Base-by-base conservation (phyloP, 2,888 invertebrate species). In the Plagodis pulveraria region DNA sequence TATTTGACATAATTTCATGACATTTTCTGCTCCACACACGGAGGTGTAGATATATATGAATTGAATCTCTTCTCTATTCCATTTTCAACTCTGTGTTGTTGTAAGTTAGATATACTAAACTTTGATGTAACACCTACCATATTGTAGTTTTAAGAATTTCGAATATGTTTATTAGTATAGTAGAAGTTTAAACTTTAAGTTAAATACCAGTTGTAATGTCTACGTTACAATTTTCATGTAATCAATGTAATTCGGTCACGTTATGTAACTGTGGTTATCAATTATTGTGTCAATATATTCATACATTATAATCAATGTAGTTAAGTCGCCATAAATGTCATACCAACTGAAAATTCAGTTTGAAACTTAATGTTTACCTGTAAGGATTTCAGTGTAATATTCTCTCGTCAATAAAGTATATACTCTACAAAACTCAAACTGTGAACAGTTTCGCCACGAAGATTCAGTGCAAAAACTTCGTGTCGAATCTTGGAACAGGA, bases 401-500 rank as follows among this genome's bases (percentile, higher is more conserved):
- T 87, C 84, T 88, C 80, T 88, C 84, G 78, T 80, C 79, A 91
- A 83, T 90, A 90, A 90, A 90, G 77, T 84, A 83, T 86, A 83
- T 89, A 86, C 61, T 72, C 80, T 78, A 81, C 66, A 45, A 70
- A 56, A 69, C 8, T 36, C 7, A 49, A 45, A 33, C 52, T 61
- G 56, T 36, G 43, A 44, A 12, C 45, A 33, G 45, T 0, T 44
- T 44, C 56, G 41, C 10, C 9, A 11, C 22, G 49, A 52, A 32
- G 56, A 22, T 4, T 10, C 2, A 7, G 22, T 22, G 22, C 22
- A 22, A 22, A 12, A 32, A 41, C 50, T 50, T 59, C 46, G 11
- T 11, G 43, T 0, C 43, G 50, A n/a, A 35, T 36, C 35, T 10
- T 50, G 36, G 34, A 34, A 36, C 55, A 42, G 58, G 54, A 34